Percentiles rank a stretch among this genome's conserved stretches.
Conservation (phyloP, 2,797 vertebrate species). For the Spinibarbus caldwelli region DNA sequence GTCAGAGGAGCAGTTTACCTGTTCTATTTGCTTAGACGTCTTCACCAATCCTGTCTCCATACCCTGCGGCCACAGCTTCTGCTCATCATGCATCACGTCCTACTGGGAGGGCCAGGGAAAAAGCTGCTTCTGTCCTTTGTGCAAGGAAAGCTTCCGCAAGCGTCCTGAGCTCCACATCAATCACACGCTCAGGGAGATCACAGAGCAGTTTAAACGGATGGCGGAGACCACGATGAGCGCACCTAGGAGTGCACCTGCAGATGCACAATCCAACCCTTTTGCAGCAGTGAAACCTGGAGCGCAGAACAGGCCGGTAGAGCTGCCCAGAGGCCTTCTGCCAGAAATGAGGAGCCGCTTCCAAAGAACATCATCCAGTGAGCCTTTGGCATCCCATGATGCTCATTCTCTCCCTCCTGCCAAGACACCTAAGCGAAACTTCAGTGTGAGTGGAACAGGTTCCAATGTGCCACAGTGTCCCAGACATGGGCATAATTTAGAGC, state of each 20-base stretch:
- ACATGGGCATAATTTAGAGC: slow-evolving; percentile 69
- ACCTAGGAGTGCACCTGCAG: not conserved
- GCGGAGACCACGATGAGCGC: not conserved
- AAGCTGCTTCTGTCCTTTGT: slow-evolving; percentile 76
- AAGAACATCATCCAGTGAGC: not conserved
- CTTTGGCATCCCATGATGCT: slow-evolving; percentile 27
- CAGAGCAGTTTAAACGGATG: slow-evolving; percentile 77
- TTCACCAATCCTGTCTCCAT: slow-evolving; percentile 78
- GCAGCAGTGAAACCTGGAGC: not conserved
- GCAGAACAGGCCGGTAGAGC: slow-evolving; percentile 40
- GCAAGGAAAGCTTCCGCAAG: slow-evolving; percentile 74
- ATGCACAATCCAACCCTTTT: not conserved
- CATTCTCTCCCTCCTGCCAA: not conserved
- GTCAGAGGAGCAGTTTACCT: slow-evolving; percentile 80
- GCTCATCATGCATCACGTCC: slow-evolving; percentile 76
- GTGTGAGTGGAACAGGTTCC: slow-evolving; percentile 46
- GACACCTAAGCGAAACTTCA: slow-evolving; percentile 46
- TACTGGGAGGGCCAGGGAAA: slow-evolving; percentile 72
- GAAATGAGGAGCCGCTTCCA: slow-evolving; percentile 77
- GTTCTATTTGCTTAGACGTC: slow-evolving; percentile 79
- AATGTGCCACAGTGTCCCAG: slow-evolving; percentile 65
- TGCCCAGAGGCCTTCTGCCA: slow-evolving; percentile 67
- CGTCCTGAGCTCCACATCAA: slow-evolving; percentile 78
- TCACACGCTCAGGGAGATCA: slow-evolving; percentile 78
- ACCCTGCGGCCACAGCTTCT: slow-evolving; percentile 88